Evolutionary conservation across 2,797 vertebrate genomes (phyloP).

Genomic region (Echeneis naucrates): DNA sequence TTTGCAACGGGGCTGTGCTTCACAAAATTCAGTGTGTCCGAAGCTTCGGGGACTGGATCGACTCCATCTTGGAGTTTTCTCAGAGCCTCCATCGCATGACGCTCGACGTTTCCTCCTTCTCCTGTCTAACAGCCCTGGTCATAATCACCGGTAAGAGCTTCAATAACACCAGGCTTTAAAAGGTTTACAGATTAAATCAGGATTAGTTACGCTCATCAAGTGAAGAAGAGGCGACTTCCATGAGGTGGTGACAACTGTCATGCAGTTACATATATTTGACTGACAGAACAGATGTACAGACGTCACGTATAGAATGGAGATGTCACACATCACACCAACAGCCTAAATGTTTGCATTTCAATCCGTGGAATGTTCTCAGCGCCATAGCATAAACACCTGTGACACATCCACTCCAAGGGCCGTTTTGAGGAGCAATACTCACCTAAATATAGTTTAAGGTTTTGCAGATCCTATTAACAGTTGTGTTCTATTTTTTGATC

Average conservation of each 20-base stretch:
- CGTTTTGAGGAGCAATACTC: too few species aligned
- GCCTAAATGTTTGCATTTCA: conserved; percentile 24
- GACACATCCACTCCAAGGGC: neutral
- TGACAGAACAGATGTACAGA: conserved; percentile 48
- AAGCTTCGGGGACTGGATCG: conserved; percentile 94
- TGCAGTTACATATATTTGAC: conserved; percentile 33
- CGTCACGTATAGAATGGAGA: conserved; percentile 9
- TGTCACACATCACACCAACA: conserved; percentile 17
- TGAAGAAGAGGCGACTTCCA: neutral
- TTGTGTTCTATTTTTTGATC: neutral
- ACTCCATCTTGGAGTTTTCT: conserved; percentile 94
- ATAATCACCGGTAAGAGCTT: conserved; percentile 90
- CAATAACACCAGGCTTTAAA: neutral
- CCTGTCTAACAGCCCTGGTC: conserved; percentile 92
- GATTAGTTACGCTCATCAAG: neutral
- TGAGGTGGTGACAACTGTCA: conserved; percentile 1
- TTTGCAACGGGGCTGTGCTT: conserved; percentile 93
- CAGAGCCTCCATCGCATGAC: conserved; percentile 91
- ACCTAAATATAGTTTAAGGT: neutral
- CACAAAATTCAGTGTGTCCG: conserved; percentile 92
- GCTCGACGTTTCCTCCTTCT: conserved; percentile 91
- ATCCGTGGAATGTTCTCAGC: neutral
- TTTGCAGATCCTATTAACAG: neutral
- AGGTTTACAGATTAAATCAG: neutral
- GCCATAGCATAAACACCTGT: neutral